Conservation (phyloP, 37 sponge, comb jelly and placozoan genomes). For the Ianthella basta region DNA sequence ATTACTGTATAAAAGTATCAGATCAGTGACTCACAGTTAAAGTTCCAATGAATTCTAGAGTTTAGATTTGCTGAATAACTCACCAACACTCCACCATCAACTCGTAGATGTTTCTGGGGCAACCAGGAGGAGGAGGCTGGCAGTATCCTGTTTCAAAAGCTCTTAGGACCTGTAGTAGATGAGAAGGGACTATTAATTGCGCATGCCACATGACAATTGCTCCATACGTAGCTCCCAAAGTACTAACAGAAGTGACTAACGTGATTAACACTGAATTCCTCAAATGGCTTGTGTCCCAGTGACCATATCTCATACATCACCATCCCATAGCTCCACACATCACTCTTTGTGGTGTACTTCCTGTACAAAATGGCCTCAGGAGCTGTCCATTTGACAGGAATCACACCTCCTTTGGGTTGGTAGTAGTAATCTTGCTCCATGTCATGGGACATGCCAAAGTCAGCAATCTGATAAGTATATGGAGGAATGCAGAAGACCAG, state of each 20-base stretch:
- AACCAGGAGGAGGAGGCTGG: slow-evolving; percentile 25
- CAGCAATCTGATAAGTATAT: slow-evolving; percentile 22
- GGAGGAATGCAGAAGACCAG: too few relatives aligned
- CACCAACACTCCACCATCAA: slow-evolving; percentile 14
- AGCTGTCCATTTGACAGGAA: slow-evolving; percentile 42
- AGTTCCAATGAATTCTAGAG: too few relatives aligned
- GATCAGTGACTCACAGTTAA: too few relatives aligned
- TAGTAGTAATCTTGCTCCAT: slow-evolving; percentile 24
- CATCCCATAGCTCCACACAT: slow-evolving; percentile 32
- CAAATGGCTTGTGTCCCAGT: slow-evolving; percentile 28
- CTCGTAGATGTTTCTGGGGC: slow-evolving; percentile 11
- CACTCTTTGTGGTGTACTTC: slow-evolving; percentile 32
- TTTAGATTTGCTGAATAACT: neutral
- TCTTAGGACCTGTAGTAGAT: neutral
- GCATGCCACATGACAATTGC: neutral
- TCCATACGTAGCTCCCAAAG: neutral
- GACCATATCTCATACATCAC: slow-evolving; percentile 31
- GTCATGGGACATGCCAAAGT: slow-evolving; percentile 42
- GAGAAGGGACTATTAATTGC: neutral
- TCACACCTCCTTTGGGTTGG: slow-evolving; percentile 27
- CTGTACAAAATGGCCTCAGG: slow-evolving; percentile 32
- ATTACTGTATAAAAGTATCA: too few relatives aligned
- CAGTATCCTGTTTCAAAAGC: neutral
- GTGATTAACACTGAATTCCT: neutral
- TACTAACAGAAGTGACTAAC: neutral